Base-by-base conservation (phyloP, 2,797 vertebrate species). In the Acrossocheilus fasciatus region DNA sequence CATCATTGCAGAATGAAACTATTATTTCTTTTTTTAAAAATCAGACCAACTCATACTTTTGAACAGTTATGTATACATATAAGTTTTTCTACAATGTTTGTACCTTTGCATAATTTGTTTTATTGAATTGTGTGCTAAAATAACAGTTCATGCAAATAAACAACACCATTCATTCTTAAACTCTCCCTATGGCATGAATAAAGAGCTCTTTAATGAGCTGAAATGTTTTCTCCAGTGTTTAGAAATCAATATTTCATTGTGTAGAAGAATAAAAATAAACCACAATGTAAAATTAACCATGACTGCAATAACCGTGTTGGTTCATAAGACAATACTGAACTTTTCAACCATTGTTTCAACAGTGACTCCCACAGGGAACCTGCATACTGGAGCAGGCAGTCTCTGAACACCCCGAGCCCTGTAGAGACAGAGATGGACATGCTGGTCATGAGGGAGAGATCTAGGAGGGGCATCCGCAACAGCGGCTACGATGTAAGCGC, bases 371-470 rank as follows among this genome's bases (percentile, higher is more conserved):
- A 97, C 4, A 96, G 98, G 92, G 98, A 93, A 90, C 97, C 97
- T 0, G 93, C 97, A 34, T 99, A 99, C 87, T 97, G 98, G 95
- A 99, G 98, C 94, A 96, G 98, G 10, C 98, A 99, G 93, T 99
- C 98, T 82, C 95, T 99, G 92, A 99, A 97, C 93, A 99, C 97
- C 87, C 97, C 98, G 0, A 98, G 98, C 85, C 98, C 98, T 0
- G 97, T 98, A 82, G 98, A 98, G 92, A 98, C 98, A 0, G 98
- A 99, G 92, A 98, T 99, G 98, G 98, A 99, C 94, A 96, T 99
- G 81, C 95, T 99, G 86, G 97, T 99, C 87, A 97, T 98, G 76
- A 96, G 97, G 72, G 98, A 99, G 87, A 92, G 97, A 84, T 97
- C 97, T 2, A 95, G 97, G 4, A 96, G 98, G 79, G 98, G 98